Base-by-base conservation (phyloP, 2,888 invertebrate genomes). In the Zygogramma bicolorata region DNA sequence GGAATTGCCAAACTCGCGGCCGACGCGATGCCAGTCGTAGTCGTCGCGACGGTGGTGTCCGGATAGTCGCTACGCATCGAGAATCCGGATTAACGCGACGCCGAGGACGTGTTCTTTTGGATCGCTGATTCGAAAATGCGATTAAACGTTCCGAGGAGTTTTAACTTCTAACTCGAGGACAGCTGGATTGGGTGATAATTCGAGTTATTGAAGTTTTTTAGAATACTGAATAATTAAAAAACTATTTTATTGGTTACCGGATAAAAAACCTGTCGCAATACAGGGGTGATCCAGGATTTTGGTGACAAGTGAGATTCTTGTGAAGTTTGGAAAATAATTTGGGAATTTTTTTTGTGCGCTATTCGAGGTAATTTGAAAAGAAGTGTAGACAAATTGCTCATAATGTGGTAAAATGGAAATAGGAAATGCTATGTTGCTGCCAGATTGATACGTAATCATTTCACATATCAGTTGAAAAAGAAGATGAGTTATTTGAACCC, bases 1-100 rank as follows among this genome's bases (percentile, higher is more conserved):
- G 75, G 74, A 74, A 75, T 75, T 76, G 71, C 77, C 75, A 72
- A 77, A 77, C 68, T 77, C 71, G 62, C 63, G 75, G 73, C 72
- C 46, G 71, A 70, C 70, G 72, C 71, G 69, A 72, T 75, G 76
- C 67, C 72, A 70, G 71, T 73, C 60, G 72, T 75, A 79, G 79
- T 77, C 77, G 78, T 75, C 76, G 77, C 77, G 79, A 77, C 79
- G 68, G 61, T 72, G 53, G 40, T 61, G 62, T 38, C 65, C 61
- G 40, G 40, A 27, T 27, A 34, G 60, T 61, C 42, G 15, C 25
- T 42, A 60, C 65, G 68, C 65, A 60, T 59, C 65, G 61, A 4
- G 38, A 68, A 15, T 58, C 25, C 18, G 58, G n/a, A 42, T 63
- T 46, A 10, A 40, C 46, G 49, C 46, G 42, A 10, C 63, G 63